Conservation (phyloP, 1,140 invertebrate species). For the Scylla paramamosain region DNA sequence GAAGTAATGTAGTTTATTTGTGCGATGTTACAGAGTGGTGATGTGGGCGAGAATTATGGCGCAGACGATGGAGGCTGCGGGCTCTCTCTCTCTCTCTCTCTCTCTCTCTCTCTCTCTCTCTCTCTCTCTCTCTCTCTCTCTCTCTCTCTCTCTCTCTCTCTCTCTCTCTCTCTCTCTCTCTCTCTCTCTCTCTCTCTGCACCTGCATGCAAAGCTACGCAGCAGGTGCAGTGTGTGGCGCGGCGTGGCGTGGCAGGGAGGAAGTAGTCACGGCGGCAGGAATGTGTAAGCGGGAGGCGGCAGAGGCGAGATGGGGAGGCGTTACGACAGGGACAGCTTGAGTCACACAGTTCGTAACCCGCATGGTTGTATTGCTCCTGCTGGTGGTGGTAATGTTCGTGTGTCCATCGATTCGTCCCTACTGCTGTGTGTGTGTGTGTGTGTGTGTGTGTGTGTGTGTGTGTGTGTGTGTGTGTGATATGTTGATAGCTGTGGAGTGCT, state of each 20-base stretch:
- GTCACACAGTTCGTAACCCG: no score
- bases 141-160: not conserved
- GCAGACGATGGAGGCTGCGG: not conserved
- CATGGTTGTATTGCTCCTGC: no score
- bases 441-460: no score
- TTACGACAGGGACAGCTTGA: no score
- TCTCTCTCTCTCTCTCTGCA: not conserved
- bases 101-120: not conserved
- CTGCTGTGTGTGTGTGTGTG: no score
- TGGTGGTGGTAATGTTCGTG: no score
- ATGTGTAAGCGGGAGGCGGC: not conserved
- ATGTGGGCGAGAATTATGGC: not conserved
- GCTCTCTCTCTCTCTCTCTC: slow-evolving; percentile 19
- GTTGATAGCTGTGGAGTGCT: no score
- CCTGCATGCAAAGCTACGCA: not conserved
- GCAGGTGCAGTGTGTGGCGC: not conserved
- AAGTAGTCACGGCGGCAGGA: not conserved
- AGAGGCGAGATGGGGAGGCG: no score
- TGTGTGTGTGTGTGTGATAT: no score
- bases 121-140: slow-evolving; percentile 31
- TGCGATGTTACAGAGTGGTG: not conserved
- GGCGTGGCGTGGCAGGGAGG: not conserved
- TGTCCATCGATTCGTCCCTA: no score
- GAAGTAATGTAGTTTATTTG: not conserved
- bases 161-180: slow-evolving; percentile 3